Evolutionary conservation across 92 coral and sea anemone species (phyloP).

Genomic region (Desmophyllum pertusum): DNA sequence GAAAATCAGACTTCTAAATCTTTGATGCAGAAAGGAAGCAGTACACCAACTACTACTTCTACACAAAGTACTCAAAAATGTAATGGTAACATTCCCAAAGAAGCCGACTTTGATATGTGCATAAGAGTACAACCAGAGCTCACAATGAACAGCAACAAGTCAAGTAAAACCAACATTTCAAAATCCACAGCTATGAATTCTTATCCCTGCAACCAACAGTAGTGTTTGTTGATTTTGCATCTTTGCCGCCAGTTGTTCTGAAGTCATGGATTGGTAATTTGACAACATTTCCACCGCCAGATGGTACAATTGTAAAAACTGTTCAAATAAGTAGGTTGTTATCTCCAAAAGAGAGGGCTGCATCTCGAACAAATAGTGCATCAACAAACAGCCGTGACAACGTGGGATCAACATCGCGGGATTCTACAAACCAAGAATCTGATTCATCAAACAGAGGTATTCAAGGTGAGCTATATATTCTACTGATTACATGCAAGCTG

Average conservation of each 20-base stretch:
- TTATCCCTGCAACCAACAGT: conserved; percentile 64
- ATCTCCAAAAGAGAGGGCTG: conserved; percentile 74
- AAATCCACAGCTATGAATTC: not conserved
- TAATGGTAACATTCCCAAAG: conserved; percentile 12
- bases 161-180: not conserved
- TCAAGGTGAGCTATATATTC: conserved; percentile 19
- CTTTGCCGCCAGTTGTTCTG: conserved; percentile 43
- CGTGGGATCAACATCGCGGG: not conserved
- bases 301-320: conserved; percentile 50
- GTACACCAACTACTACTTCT: not conserved
- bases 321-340: conserved; percentile 56
- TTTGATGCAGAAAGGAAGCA: not conserved
- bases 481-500: not conserved
- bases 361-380: conserved; percentile 22
- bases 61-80: not conserved
- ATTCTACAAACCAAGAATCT: not conserved
- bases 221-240: conserved; percentile 71
- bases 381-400: not conserved
- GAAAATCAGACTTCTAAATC: conserved; percentile 2
- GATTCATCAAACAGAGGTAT: not conserved
- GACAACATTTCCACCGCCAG: conserved; percentile 33
- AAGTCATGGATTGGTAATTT: conserved; percentile 38
- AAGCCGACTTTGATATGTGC: conserved; percentile 44
- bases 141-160: not conserved
- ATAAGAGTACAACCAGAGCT: conserved; percentile 55